These are phyloP conservation scores for Drosophila simulans DNA, from an alignment of 1,140 invertebrate genomes.

Conservation along the genomic window DNA sequence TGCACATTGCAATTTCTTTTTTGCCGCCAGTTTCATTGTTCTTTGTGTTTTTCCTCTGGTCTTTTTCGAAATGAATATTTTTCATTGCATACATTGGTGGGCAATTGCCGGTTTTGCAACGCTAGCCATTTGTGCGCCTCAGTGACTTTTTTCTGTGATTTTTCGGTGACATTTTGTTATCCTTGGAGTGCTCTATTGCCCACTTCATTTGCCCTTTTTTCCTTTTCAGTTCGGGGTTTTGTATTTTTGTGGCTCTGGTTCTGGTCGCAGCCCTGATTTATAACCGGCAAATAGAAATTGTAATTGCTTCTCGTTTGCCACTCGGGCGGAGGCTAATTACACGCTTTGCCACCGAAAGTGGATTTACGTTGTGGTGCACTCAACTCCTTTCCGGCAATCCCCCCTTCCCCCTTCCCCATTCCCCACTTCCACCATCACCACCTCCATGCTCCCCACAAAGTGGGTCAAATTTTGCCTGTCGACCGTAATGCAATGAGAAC, in stretches of 20 bases:
- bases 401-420: too few species aligned
- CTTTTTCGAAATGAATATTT: conserved; percentile 41
- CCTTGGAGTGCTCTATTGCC: conserved; percentile 29
- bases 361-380: conserved; percentile 61
- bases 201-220: conserved; percentile 44
- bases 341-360: conserved; percentile 65
- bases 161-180: conserved; percentile 40
- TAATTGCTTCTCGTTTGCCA: conserved; percentile 66
- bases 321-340: conserved; percentile 56
- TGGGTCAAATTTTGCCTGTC: conserved; percentile 41
- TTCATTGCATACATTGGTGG: conserved; percentile 60
- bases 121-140: conserved; percentile 37
- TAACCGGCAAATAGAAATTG: conserved; percentile 65
- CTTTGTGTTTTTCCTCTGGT: conserved; percentile 10
- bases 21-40: conserved; percentile 24
- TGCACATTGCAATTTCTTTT: conserved; percentile 34
- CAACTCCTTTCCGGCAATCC: conserved; percentile 14
- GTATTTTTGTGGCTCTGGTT: neutral
- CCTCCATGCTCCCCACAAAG: neutral
- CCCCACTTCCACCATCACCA: too few species aligned
- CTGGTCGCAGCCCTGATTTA: conserved; percentile 55
- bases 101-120: conserved; percentile 36
- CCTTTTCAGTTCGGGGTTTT: conserved; percentile 4
- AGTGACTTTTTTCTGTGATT: conserved; percentile 7
- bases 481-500: conserved; percentile 56